Percentiles rank a stretch among this genome's conserved stretches.
phyloP scores from a whole-genome alignment of 1,140 invertebrate genomes.

The Plodia interpunctella region DNA sequence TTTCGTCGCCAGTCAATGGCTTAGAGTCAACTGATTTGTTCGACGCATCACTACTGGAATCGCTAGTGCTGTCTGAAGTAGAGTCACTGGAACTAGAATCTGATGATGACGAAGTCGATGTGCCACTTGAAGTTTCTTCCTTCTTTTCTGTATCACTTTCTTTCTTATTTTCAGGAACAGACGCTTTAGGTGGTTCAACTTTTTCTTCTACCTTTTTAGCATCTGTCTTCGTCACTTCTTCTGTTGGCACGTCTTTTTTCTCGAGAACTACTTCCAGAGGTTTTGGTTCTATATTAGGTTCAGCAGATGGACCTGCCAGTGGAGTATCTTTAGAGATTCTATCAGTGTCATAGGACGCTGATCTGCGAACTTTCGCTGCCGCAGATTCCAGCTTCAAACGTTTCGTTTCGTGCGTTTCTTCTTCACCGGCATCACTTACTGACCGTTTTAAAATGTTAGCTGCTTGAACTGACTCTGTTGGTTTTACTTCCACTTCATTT shows the following conservation, averaged over 20 bases:
- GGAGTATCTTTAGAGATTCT: constrained; percentile 37
- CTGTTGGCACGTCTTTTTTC: constrained; percentile 9
- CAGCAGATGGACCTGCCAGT: constrained; percentile 3
- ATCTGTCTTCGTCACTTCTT: constrained; percentile 19
- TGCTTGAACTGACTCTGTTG: constrained; percentile 48
- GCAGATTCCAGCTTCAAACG: constrained; percentile 60
- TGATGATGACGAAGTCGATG: constrained; percentile 58
- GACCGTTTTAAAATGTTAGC: constrained; percentile 68
- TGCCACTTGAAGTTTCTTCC: constrained; percentile 53
- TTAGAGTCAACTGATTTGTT: constrained; percentile 54
- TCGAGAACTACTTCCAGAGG: constrained; percentile 8
- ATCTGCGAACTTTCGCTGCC: constrained; percentile 64
- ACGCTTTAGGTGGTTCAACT: constrained; percentile 7
- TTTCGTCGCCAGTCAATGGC: constrained; percentile 59
- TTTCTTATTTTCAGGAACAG: constrained; percentile 15
- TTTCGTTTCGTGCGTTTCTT: constrained; percentile 59
- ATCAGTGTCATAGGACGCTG: constrained; percentile 66
- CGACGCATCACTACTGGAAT: constrained; percentile 56
- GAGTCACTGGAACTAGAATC: constrained; percentile 68
- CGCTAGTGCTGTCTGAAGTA: constrained; percentile 60
- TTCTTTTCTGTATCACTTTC: constrained; percentile 27
- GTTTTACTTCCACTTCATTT: constrained; percentile 33
- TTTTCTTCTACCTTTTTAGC: constrained; percentile 10
- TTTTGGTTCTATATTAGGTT: constrained; percentile 13
- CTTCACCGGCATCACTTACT: constrained; percentile 64